A percentile compares a stretch with the other conserved stretches of the same genome.
Conservation (phyloP, 1,140 invertebrate species). For the Panulirus ornatus region DNA sequence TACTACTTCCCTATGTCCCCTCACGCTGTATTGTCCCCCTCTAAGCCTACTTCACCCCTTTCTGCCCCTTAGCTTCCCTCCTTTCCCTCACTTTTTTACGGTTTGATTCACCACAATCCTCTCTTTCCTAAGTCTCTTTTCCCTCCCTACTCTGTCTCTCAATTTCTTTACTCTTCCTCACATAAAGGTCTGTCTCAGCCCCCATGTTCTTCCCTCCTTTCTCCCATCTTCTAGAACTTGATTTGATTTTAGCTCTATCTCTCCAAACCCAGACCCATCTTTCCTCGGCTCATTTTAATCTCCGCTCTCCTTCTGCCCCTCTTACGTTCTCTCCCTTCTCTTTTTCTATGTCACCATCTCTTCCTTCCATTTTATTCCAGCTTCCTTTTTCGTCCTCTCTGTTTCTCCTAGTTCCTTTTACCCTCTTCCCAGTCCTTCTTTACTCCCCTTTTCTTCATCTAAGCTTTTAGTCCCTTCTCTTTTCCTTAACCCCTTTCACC, state of each 20-base stretch:
- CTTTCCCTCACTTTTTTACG: not conserved
- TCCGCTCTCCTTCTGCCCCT: not conserved
- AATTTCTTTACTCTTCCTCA: not conserved
- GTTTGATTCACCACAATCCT: not conserved
- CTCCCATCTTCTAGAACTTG: too few relatives aligned
- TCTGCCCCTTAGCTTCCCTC: not conserved
- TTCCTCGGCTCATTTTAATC: not conserved
- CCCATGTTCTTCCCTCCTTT: not conserved
- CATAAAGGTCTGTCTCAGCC: not conserved
- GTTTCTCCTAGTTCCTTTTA: not conserved
- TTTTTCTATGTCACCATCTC: not conserved
- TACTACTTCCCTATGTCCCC: too few relatives aligned
- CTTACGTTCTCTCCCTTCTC: not conserved
- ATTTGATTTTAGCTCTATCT: not conserved
- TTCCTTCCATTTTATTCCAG: not conserved
- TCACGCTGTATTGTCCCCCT: too few relatives aligned
- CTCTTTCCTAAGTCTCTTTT: not conserved
- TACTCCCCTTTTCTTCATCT: not conserved
- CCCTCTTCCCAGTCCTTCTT: not conserved
- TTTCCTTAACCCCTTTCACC: not conserved
- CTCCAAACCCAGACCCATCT: not conserved
- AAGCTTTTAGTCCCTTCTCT: not conserved
- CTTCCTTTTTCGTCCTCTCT: not conserved
- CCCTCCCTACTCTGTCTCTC: not conserved
- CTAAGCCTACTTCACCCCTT: not conserved